These are phyloP conservation scores for Prosopocoilus inquinatus DNA, from an alignment of 2,888 invertebrate genomes.

Conservation along the genomic window DNA sequence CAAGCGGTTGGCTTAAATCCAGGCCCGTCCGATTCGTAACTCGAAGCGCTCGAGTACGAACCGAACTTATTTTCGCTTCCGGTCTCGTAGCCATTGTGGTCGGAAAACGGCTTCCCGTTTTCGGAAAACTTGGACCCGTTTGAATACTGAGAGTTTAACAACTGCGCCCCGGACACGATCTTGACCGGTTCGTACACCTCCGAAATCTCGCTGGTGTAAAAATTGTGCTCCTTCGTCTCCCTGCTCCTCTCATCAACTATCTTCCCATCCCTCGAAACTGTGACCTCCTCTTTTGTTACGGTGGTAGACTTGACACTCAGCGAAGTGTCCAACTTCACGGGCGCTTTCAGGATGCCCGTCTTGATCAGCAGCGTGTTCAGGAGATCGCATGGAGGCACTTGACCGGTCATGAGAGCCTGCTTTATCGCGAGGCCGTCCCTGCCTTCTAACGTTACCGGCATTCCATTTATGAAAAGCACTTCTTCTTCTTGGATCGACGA, in stretches of 20 bases:
- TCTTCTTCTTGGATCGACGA: constrained; percentile 71
- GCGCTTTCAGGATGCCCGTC: constrained; percentile 64
- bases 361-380: constrained; percentile 66
- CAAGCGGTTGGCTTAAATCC: constrained; percentile 18
- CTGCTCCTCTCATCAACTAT: constrained; percentile 68
- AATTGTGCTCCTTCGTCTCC: constrained; percentile 71
- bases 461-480: constrained; percentile 68
- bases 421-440: constrained; percentile 67
- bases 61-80: constrained; percentile 46
- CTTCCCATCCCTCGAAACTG: constrained; percentile 64
- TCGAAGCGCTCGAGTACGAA: constrained; percentile 48
- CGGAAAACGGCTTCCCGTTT: constrained; percentile 37
- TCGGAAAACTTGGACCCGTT: constrained; percentile 19
- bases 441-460: constrained; percentile 65
- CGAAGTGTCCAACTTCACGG: constrained; percentile 69
- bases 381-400: constrained; percentile 69
- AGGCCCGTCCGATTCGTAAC: constrained; percentile 45
- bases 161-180: constrained; percentile 45
- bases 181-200: constrained; percentile 65
- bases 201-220: constrained; percentile 64
- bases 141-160: constrained; percentile 41
- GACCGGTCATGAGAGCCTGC: constrained; percentile 65
- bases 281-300: constrained; percentile 69
- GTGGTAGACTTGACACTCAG: constrained; percentile 69
- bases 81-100: constrained; percentile 46